Evolutionary conservation across 2,113 vertebrate genomes (phyloP).

Genomic region (Panurus biarmicus): DNA sequence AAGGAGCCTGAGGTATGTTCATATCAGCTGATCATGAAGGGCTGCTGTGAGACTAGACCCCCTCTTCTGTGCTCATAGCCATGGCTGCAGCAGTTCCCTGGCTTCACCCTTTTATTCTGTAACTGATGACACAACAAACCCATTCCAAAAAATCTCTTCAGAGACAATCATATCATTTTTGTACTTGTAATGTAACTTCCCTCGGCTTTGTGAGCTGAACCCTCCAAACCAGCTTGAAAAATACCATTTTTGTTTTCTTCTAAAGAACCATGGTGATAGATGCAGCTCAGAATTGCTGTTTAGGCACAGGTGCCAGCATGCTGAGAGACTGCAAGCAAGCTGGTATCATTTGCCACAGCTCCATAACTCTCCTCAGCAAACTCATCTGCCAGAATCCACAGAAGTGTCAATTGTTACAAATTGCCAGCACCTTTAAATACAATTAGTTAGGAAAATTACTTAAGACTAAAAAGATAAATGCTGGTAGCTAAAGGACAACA

Average conservation of each 20-base stretch:
- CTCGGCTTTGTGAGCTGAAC: neutral
- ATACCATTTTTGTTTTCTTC: neutral
- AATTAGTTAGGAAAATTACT: neutral
- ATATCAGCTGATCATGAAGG: no score
- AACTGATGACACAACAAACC: neutral
- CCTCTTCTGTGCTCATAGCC: neutral
- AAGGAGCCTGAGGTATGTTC: neutral
- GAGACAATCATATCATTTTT: neutral
- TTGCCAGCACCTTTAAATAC: neutral
- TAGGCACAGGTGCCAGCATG: neutral
- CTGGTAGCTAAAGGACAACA: neutral
- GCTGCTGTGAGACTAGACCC: neutral
- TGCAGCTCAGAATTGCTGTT: neutral
- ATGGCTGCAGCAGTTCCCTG: neutral
- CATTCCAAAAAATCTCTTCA: neutral
- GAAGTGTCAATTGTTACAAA: neutral
- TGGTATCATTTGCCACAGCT: neutral
- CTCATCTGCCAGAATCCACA: neutral
- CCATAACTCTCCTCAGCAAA: neutral
- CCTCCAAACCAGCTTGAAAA: neutral
- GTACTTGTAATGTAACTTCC: neutral
- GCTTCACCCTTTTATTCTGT: neutral
- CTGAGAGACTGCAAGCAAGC: neutral
- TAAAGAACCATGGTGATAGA: neutral
- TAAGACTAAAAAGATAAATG: neutral